Base-by-base conservation (phyloP, 2,888 invertebrate genomes). In the Prosopocoilus inquinatus region DNA sequence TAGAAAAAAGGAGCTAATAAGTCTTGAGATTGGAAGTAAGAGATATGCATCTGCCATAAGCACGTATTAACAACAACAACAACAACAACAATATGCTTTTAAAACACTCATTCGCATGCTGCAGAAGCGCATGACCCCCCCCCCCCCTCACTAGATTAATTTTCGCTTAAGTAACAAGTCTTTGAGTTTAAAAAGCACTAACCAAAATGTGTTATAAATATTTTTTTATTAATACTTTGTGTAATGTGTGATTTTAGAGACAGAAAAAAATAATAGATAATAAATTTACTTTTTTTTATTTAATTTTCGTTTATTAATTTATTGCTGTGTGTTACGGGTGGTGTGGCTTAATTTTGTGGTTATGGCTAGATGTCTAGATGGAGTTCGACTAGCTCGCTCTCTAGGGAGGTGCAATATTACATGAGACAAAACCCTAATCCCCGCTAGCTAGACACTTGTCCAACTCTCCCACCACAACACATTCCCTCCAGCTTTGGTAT, bases 361-460 rank as follows among this genome's bases (percentile, higher is more conserved):
- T 78, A 76, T 76, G 75, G 79, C 75, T 79, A 83, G 82, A 79
- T 83, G 77, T 83, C 83, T 79, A 82, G 83, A 75, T 83, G 82
- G 82, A 83, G 83, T 77, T 83, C 83, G 60, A 76, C 81, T 79
- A 83, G 83, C 78, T 83, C 83, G 69, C 77, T 83, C 68, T 83
- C 83, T 67, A 79, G 80, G 74, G 83, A 83, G 73, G 83, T 83
- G 72, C 82, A 82, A 75, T 81, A 77, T 75, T 82, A 82, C 78
- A 82, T 81, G 76, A 77, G 78, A 77, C 77, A 64, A 62, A 73
- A 71, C 75, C 76, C 77, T 74, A 76, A 75, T 71, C 69, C 74
- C 70, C 69, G 65, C 60, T 71, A 71, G 57, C 58, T 58, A 60
- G 60, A 58, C 58, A 55, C 57, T 62, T 58, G 38, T 45, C 47